These are phyloP conservation scores for Odontomyia ornata DNA, from an alignment of 2,888 invertebrate species.

Conservation along the genomic window DNA sequence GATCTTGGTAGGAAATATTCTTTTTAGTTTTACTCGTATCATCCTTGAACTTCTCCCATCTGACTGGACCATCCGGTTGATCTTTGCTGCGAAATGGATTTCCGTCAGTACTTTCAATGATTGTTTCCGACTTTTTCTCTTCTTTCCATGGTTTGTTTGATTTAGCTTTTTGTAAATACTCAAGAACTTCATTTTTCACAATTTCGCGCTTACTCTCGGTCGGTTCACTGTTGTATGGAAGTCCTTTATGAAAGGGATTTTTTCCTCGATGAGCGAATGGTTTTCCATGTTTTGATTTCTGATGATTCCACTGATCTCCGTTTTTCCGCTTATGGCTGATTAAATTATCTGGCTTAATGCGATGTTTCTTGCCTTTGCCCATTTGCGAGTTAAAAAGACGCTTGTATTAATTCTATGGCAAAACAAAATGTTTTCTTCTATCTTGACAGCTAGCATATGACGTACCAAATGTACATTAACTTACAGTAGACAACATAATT, in stretches of 20 bases:
- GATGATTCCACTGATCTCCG: too few relatives aligned
- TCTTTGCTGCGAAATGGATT: background rate
- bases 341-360: too few relatives aligned
- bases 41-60: background rate
- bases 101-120: background rate
- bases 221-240: background rate
- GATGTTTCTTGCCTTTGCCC: too few relatives aligned
- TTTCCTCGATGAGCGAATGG: background rate
- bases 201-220: background rate
- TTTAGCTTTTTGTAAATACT: background rate
- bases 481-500: too few relatives aligned
- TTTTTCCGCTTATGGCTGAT: too few relatives aligned
- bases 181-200: background rate
- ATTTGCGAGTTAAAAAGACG: too few relatives aligned
- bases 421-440: too few relatives aligned
- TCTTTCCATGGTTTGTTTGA: background rate
- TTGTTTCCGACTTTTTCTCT: background rate
- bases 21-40: background rate
- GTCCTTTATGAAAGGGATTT: too few relatives aligned
- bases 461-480: too few relatives aligned
- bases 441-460: too few relatives aligned
- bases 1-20: background rate
- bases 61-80: background rate
- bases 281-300: background rate
- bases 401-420: too few relatives aligned